A percentile compares a stretch with the other conserved stretches of the same genome.
These are phyloP conservation scores for Cacoxenus indagator DNA, from an alignment of 2,888 invertebrate species.

Conservation along the genomic window DNA sequence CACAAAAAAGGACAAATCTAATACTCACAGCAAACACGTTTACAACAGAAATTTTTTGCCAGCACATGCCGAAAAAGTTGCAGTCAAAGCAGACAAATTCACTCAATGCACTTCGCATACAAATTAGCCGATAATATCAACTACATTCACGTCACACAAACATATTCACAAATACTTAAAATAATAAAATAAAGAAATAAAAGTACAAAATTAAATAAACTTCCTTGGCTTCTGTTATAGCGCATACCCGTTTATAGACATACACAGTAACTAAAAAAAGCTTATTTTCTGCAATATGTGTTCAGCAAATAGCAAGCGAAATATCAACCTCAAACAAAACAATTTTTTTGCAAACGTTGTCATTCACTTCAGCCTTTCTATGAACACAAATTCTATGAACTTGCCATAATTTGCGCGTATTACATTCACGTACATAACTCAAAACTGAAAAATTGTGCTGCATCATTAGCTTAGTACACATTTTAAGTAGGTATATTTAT, in stretches of 20 bases:
- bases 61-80: slow-evolving; percentile 24
- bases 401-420: no score
- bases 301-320: slow-evolving; percentile 4
- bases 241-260: slow-evolving; percentile 39
- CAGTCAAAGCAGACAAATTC: slow-evolving; percentile 18
- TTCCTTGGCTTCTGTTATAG: not conserved
- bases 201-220: not conserved
- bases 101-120: not conserved
- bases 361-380: slow-evolving; percentile 22
- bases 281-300: not conserved
- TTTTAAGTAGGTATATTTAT: no score
- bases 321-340: not conserved
- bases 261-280: slow-evolving; percentile 35
- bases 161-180: not conserved
- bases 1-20: slow-evolving; percentile 33
- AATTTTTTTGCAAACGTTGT: slow-evolving; percentile 36
- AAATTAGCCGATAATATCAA: not conserved
- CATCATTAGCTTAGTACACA: no score
- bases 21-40: slow-evolving; percentile 53
- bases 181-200: not conserved
- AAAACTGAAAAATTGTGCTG: no score
- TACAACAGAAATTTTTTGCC: slow-evolving; percentile 32
- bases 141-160: slow-evolving; percentile 19
- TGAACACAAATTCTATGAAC: not conserved
- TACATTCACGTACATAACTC: not conserved